Conservation (phyloP, 2,797 vertebrate species). For the Crypturellus tataupa region DNA sequence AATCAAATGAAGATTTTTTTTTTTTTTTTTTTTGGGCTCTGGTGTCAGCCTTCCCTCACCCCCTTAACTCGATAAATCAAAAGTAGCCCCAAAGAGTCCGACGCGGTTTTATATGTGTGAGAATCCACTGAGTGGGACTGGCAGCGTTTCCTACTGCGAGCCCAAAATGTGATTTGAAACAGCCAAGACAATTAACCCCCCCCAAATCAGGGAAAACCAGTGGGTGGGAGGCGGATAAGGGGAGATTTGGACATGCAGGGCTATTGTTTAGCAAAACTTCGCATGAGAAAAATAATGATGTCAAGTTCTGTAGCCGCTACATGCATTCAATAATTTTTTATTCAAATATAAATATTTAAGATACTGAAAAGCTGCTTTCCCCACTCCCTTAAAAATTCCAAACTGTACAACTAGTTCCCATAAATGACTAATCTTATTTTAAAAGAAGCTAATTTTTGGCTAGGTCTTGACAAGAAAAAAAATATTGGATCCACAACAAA, state of each 20-base stretch:
- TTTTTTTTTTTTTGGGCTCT: background rate
- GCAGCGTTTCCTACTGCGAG: background rate
- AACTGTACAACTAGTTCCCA: conserved; percentile 63
- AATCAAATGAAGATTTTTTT: conserved; percentile 16
- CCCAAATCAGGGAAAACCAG: background rate
- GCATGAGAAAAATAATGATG: conserved; percentile 52
- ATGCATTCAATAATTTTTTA: conserved; percentile 34
- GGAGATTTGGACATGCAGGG: background rate
- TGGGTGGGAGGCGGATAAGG: background rate
- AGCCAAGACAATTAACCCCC: background rate
- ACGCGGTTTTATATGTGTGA: background rate
- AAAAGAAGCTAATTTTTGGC: conserved; percentile 73
- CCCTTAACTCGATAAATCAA: conserved; percentile 5
- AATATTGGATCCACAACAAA: conserved; percentile 52
- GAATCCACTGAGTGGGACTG: conserved; percentile 26
- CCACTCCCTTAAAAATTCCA: conserved; percentile 50
- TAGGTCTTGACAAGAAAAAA: conserved; percentile 47
- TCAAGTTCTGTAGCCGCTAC: conserved; percentile 17
- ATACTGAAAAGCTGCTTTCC: conserved; percentile 39
- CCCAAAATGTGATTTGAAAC: conserved; percentile 14
- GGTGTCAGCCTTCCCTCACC: background rate
- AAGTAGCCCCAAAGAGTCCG: background rate
- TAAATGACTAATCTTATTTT: conserved; percentile 73
- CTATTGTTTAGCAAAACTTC: conserved; percentile 11
- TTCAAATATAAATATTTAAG: conserved; percentile 73